These are phyloP conservation scores for Pelochelys cantorii DNA, from an alignment of 2,797 vertebrate species.

Conservation along the genomic window DNA sequence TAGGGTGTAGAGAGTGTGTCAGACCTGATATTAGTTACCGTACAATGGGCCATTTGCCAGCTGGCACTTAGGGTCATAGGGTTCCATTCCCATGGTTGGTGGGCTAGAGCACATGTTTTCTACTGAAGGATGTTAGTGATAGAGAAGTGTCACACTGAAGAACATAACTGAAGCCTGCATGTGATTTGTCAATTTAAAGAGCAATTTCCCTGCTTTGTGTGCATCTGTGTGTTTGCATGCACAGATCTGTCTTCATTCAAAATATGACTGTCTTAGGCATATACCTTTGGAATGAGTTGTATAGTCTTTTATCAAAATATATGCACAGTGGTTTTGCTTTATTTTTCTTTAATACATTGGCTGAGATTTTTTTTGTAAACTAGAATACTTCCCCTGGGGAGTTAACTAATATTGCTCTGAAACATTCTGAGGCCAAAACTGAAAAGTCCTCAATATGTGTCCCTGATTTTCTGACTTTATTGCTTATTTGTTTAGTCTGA, in stretches of 20 bases:
- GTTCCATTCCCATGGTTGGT: neutral
- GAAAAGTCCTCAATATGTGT: constrained; percentile 63
- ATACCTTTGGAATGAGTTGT: constrained; percentile 10
- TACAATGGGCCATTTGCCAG: neutral
- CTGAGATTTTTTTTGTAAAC: constrained; percentile 41
- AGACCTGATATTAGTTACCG: too few species aligned
- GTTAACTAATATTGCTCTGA: constrained; percentile 68
- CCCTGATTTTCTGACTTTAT: constrained; percentile 67
- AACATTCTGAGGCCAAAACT: constrained; percentile 53
- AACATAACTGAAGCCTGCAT: neutral
- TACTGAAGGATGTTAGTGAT: neutral
- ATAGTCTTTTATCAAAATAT: neutral
- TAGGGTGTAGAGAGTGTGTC: neutral
- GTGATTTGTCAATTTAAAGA: neutral
- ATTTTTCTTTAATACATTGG: constrained; percentile 52
- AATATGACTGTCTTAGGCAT: constrained; percentile 42
- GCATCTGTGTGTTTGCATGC: neutral
- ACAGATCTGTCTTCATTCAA: neutral
- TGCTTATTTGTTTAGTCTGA: constrained; percentile 78
- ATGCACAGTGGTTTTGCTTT: neutral
- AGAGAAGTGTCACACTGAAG: neutral
- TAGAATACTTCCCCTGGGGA: constrained; percentile 59
- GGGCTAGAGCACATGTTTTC: neutral
- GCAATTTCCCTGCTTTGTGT: neutral
- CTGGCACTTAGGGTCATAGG: neutral